Base-by-base conservation (phyloP, 2,888 invertebrate species). In the Cheilosia pagana region DNA sequence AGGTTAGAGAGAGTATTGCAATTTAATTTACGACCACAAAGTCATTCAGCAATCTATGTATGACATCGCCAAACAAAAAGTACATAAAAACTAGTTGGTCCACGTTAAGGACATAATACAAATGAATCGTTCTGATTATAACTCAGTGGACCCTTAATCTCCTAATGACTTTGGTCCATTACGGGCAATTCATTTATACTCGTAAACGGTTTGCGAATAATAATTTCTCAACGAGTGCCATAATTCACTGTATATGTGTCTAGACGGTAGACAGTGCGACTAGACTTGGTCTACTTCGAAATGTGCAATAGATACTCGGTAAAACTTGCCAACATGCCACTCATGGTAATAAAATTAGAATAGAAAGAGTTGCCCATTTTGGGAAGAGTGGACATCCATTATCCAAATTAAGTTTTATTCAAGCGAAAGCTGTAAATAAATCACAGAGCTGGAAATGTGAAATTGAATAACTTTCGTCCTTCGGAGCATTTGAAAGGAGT, bases 131-230 rank as follows among this genome's bases (percentile, higher is more conserved):
- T 25, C 1, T 16, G 23, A 41, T 25, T 14, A 43, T n/a, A 21
- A 39, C 10, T 39, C 39, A 45, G 16, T 21, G 31, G 28, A 12
- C 43, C 19, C 53, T 55, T 55, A 55, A 68, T 68, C 16, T 68
- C 4, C 21, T 68, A 68, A 68, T 68, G 68, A 68, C 41, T 68
- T 68, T 45, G 21, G 23, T 19, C 43, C 68, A 55, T 68, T 68
- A 55, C 43, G 28, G 31, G 41, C 39, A 53, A 41, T 67, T 28
- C 41, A 43, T 48, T 63, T 45, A 63, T 48, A 21, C 41, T 62
- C 31, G 21, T 50, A 63, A 23, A 63, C 50, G 62, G 28, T 62
- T 62, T 35, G 28, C 31, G 31, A 48, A 31, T 48, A 12, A 48
- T 62, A 62, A 62, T 62, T 62, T 48, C 21, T 48, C 31, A 21